Evolutionary conservation across 2,888 invertebrate species (phyloP), one percentile per base, ranked within the genome.

Genomic region (Girardia tigrina): DNA sequence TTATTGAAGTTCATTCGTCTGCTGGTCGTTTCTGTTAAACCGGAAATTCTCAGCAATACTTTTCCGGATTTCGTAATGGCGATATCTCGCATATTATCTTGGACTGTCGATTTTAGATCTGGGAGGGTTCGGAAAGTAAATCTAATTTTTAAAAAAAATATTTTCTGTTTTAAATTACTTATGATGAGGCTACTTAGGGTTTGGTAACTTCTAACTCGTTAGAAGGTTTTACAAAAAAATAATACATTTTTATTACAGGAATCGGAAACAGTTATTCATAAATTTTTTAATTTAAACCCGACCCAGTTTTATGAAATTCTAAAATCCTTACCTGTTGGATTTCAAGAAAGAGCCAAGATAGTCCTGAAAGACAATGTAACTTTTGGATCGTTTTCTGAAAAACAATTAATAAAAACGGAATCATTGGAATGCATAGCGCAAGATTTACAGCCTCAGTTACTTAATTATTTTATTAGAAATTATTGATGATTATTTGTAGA

Each of bases 1-100:
- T 56, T 56, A 23, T 16, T 56, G 56, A 56, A 56, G 23, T 56
- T 56, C n/a, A 56, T 56, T 56, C 56, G 56, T 56, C n/a, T 56
- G 23, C 23, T 56, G 56, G 23, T 56, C 23, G 56, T 56, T 4
- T 56, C 56, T 20, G 4, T 23, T 20, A 56, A 56, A 56, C n/a
- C 56, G n/a, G 56, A 56, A n/a, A 56, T 56, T 8, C 4, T 56
- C n/a, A 23, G 56, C 4, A 56, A 16, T 23, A 8, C n/a, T 6
- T 56, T 56, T 56, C n/a, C 56, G 4, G 56, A 56, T 56, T 23
- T 56, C 23, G 56, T 56, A 8, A 56, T 56, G 56, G 4, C 8
- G n/a, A 56, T 56, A 4, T 56, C 56, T n/a, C 56, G 56, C 6
- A 56, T 56, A 20, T 20, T 56, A 4, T 56, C 56, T 20, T 56